Base-by-base conservation (phyloP, 2,888 invertebrate genomes). In the Drosophila buzzatii region DNA sequence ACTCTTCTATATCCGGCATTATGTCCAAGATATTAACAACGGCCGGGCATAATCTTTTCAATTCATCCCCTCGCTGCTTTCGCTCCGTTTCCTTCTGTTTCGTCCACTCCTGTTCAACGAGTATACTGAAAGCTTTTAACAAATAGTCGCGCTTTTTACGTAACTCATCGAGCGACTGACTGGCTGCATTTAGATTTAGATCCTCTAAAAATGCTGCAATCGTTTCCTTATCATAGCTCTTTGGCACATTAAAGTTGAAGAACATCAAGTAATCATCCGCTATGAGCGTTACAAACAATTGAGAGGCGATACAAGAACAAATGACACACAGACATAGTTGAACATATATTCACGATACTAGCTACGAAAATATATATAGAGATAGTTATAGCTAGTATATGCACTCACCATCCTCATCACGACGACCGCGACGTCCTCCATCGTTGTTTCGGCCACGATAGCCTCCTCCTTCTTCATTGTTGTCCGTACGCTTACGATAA, bases 121-220 rank as follows among this genome's bases (percentile, higher is more conserved):
- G 59, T 2, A 68, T 33, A 8, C 56, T 57, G 33, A 80, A 90
- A 0, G 82, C 80, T 27, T 49, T 45, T 18, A 78, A 14, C 44
- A 89, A 59, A 73, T 85, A 91, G 35, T 75, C 72, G 4, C 77
- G 68, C 16, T 84, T 62, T 27, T 63, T 56, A n/a, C 84, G 79
- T 18, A 78, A 9, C 16, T 53, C 52, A 3, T 10, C 41, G 49
- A 85, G 27, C 12, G 70, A 55, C 10, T 42, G 52, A 8, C 27
- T 20, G 10, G 16, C 2, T 9, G 5, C 7, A 20, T 12, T 20
- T 12, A 33, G 14, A 10, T 73, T 35, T 9, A 84, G 56, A 12
- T 70, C n/a, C 3, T 74, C 35, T 8, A 86, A 37, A 44, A 90
- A 91, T 37, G 52, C 49, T 18, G 42, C 51, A 1, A 90, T 62